Evolutionary conservation across 2,888 invertebrate genomes (phyloP), one percentile per base, ranked within the genome.

Genomic region (Arrhopalites spinosus): DNA sequence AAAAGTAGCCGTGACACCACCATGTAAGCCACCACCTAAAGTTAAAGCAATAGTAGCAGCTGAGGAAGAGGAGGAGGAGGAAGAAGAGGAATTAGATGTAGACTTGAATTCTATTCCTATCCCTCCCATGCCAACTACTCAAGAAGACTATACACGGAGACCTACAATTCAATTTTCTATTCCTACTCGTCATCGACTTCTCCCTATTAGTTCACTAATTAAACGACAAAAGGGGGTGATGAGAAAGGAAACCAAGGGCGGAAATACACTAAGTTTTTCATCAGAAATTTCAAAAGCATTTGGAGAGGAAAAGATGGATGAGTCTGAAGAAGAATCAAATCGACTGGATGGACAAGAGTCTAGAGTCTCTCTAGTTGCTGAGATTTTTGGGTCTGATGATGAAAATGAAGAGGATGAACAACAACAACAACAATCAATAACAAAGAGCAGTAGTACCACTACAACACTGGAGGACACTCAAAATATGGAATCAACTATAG

Each of bases 251-350:
- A 43, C 63, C 1, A 79, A 76, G 43, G 61, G 72, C 27, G 77
- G 75, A 0, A 45, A 63, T 25, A 61, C 80, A 70, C 66, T 86
- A 11, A 78, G 73, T 61, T 81, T 80, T 29, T 77, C 78, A 17
- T 78, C 81, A 0, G 81, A 82, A 77, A 79, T 82, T 59, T 82
- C 80, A 11, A 81, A 81, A 75, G 79, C 87, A 0, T 88, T 88
- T 79, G 88, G 88, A 75, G 89, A 89, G 56, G 77, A 75, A 13
- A 67, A 68, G n/a, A 71, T 69, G 0, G 74, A 78, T 25, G 78
- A 77, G 5, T 76, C 78, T 23, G 79, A 69, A 11, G 76, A 71
- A 1, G 80, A 78, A 23, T 61, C 47, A 20, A 70, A 64, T 20
- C 72, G 70, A 25, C 70, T 69, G n/a, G 56, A 59, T 56, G 74